A percentile compares a stretch with the other conserved stretches of the same genome.
phyloP scores from a whole-genome alignment of 2,797 vertebrate genomes.

The Spatula versicolor region DNA sequence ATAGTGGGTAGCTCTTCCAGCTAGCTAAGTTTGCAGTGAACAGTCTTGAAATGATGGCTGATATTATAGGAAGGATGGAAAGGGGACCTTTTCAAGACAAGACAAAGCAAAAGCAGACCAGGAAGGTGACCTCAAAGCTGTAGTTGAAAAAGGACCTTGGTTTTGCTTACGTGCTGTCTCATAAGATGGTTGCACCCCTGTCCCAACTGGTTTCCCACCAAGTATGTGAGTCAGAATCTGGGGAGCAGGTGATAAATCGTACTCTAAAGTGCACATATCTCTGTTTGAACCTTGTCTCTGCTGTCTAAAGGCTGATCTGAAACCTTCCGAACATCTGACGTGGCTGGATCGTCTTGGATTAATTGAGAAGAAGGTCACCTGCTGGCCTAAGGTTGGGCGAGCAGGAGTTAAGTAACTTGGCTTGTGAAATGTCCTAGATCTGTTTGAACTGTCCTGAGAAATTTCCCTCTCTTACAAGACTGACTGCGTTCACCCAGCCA shows the following conservation, averaged over 20 bases:
- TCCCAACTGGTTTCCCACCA: neutral
- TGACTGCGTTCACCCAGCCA: neutral
- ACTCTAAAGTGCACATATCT: neutral
- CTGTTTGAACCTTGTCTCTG: neutral
- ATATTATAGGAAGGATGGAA: neutral
- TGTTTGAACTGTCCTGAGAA: neutral
- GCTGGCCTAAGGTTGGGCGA: neutral
- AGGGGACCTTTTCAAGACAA: neutral
- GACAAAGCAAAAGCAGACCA: neutral
- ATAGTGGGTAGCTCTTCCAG: neutral
- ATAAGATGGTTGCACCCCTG: neutral
- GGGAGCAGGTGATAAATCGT: neutral
- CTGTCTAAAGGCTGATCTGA: neutral
- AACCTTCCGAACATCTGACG: neutral
- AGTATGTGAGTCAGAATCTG: neutral
- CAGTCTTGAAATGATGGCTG: no score
- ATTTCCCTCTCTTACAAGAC: neutral
- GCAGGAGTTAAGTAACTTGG: neutral
- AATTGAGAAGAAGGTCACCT: neutral
- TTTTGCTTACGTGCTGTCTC: neutral
- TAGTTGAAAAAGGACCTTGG: neutral
- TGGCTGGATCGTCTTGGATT: accelerated
- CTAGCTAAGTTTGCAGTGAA: neutral
- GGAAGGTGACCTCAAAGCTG: neutral
- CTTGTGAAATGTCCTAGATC: neutral